Evolutionary conservation across 2,113 vertebrate genomes (phyloP), one percentile per base, ranked within the genome.

Genomic region (Archocentrus centrarchus): DNA sequence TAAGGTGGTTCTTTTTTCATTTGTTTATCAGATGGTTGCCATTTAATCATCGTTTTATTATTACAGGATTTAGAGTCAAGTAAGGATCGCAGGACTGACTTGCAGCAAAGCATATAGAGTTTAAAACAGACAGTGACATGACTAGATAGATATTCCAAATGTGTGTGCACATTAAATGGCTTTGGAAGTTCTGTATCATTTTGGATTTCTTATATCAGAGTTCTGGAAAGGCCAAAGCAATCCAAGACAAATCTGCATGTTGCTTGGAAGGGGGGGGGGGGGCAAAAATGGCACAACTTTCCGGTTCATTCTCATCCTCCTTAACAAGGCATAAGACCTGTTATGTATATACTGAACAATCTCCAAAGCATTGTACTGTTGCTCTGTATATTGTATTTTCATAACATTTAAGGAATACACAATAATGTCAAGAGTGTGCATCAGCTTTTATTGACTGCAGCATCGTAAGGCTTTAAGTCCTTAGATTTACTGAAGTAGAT

Each of bases 81-180:
- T 78, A 14, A 82, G 13, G 58, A 81, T 70, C 81, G 73, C 76
- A 84, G 79, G 79, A 88, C 73, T 66, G 66, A 89, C 55, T 68
- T 78, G 59, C 66, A 73, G 44, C 66, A 73, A 53, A 88, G 93
- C 86, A 91, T 94, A 92, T 95, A 96, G 95, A 95, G 87, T 92
- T 93, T 92, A 95, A 95, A 95, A 95, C 92, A 93, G 78, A 77
- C 50, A 77, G 79, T 96, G 95, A 95, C 94, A 94, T 94, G 95
- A 95, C 63, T 88, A 92, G 84, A 80, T 95, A 95, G 88, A 89
- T 89, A 93, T 95, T 75, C 15, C 61, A 95, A 96, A 47, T 97
- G 96, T 97, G 96, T 97, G 97, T 94, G 95, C 95, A 96, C 95
- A 94, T 94, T 95, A 94, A 95, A 93, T 94, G 84, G 93, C 95